Evolutionary conservation across 2,888 invertebrate genomes (phyloP).

Genomic region (Lasioglossum villosulum): DNA sequence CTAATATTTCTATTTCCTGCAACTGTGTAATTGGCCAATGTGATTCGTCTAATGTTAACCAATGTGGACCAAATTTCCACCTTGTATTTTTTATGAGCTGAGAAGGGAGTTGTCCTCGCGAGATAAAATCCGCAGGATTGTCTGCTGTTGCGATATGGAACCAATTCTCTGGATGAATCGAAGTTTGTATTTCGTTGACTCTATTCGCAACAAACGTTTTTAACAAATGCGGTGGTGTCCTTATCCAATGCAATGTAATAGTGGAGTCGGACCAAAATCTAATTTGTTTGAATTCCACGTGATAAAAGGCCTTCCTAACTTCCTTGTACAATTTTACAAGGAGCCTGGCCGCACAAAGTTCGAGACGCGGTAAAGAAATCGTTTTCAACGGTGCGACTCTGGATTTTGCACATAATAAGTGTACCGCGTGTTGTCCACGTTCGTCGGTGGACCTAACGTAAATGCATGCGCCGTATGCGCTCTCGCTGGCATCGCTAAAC

Average conservation of each 20-base stretch:
- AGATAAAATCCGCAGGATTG: constrained; percentile 34
- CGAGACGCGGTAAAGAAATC: no score
- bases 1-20: background rate
- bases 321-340: no score
- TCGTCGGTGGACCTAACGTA: no score
- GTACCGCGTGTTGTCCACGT: no score
- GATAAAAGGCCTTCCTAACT: no score
- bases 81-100: background rate
- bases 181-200: background rate
- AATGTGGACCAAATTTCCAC: constrained; percentile 1
- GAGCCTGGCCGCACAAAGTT: no score
- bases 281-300: no score
- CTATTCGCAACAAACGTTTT: constrained; percentile 24
- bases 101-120: background rate
- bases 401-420: no score
- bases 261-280: constrained; percentile 18
- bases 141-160: background rate
- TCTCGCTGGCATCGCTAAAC: no score
- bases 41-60: background rate
- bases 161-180: background rate
- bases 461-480: no score
- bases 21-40: background rate
- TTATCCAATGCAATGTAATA: background rate
- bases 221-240: background rate
- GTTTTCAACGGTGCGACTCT: no score